A percentile compares a stretch with the other conserved stretches of the same genome.
Conservation (phyloP, 2,113 vertebrate genomes). For the Pygathrix nemaeus region DNA sequence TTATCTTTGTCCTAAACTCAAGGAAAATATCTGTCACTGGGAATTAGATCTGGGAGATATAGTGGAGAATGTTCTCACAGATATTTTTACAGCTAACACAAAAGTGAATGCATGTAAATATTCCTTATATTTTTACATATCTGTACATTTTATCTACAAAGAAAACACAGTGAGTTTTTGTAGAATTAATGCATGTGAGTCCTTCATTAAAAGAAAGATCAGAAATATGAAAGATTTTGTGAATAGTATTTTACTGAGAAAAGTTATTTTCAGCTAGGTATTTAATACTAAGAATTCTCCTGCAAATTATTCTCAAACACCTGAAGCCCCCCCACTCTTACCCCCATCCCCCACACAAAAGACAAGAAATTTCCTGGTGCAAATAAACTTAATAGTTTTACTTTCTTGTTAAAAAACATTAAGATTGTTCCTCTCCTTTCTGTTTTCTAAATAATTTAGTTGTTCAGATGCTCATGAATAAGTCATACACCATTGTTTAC, state of each 20-base stretch:
- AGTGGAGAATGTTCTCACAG: not conserved
- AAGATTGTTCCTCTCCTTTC: not conserved
- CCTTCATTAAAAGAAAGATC: not conserved
- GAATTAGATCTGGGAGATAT: not conserved
- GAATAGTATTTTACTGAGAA: not conserved
- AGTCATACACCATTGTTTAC: not conserved
- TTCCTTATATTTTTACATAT: not conserved
- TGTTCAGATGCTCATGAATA: not conserved
- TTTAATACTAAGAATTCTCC: not conserved
- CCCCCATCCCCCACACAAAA: too few relatives aligned
- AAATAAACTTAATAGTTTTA: not conserved
- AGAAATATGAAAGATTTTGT: not conserved
- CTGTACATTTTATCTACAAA: constrained; percentile 29
- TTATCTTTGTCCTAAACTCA: not conserved
- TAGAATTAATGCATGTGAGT: not conserved
- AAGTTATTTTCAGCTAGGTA: not conserved
- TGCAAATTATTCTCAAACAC: not conserved
- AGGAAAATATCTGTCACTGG: not conserved
- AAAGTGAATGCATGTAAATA: not conserved
- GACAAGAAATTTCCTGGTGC: not conserved
- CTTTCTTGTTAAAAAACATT: not conserved
- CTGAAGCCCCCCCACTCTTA: not conserved
- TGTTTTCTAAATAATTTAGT: not conserved
- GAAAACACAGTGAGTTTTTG: not conserved
- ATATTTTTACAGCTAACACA: not conserved